These are phyloP conservation scores for Leistus spinibarbis DNA, from an alignment of 2,888 invertebrate genomes.

Conservation along the genomic window DNA sequence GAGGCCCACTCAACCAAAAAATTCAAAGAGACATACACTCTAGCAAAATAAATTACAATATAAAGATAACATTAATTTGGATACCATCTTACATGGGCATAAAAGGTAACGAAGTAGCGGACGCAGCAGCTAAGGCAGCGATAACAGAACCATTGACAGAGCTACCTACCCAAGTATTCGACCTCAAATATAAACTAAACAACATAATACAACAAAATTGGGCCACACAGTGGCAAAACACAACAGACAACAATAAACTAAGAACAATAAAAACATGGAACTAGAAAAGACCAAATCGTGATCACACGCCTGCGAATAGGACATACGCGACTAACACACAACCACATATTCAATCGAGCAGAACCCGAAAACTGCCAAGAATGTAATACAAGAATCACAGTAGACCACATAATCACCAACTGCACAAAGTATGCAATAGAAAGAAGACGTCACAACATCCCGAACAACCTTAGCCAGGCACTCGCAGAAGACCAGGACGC, in stretches of 20 bases:
- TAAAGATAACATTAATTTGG: too few species aligned
- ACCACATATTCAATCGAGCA: too few species aligned
- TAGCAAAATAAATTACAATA: too few species aligned
- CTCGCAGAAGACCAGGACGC: too few species aligned
- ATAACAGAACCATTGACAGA: background rate
- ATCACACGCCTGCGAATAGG: background rate
- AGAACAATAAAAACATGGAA: background rate
- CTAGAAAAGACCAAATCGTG: background rate
- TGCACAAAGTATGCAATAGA: background rate
- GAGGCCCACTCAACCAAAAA: too few species aligned
- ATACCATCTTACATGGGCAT: slow-evolving; percentile 6
- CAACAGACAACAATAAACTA: slow-evolving; percentile 9
- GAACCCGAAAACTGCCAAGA: background rate
- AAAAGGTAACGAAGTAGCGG: slow-evolving; percentile 9
- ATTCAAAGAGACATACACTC: too few species aligned
- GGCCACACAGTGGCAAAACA: background rate
- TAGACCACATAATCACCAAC: background rate
- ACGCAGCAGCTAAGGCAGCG: slow-evolving; percentile 13
- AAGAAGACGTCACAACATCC: too few species aligned
- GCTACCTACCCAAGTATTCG: background rate
- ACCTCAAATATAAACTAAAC: background rate
- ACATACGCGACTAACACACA: slow-evolving; percentile 5
- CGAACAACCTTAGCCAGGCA: too few species aligned
- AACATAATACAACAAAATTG: background rate
- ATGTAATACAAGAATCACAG: background rate